Percentiles rank a stretch among this genome's conserved stretches.
Conservation (phyloP, 23 tunicate genomes). For the Styela plicata region DNA sequence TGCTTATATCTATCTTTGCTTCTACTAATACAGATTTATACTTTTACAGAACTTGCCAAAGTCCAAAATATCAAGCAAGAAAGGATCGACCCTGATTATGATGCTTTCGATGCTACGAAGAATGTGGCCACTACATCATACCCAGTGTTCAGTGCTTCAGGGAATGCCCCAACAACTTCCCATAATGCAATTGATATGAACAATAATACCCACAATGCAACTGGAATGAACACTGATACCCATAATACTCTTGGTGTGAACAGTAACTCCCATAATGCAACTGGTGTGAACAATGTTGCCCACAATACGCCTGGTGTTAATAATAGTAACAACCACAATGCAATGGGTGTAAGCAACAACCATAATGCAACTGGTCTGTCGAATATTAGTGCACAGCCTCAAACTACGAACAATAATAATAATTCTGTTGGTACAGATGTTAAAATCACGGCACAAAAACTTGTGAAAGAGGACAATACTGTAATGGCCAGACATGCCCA, state of each 20-base stretch:
- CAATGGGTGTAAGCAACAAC: background rate
- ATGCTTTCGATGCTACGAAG: conserved; percentile 7
- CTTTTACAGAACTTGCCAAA: conserved; percentile 47
- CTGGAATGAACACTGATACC: background rate
- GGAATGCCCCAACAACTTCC: background rate
- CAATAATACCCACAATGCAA: background rate
- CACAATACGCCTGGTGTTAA: too few relatives aligned
- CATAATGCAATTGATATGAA: background rate
- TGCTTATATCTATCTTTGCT: too few relatives aligned
- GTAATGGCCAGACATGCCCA: conserved; percentile 46
- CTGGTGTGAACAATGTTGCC: background rate
- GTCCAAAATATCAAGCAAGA: conserved; percentile 48
- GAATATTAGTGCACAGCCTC: conserved; percentile 7
- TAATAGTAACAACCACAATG: too few relatives aligned
- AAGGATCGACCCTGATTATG: conserved; percentile 47
- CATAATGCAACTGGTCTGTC: background rate
- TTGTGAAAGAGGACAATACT: background rate
- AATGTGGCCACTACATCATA: conserved; percentile 2
- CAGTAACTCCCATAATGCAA: background rate
- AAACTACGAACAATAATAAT: conserved; percentile 11
- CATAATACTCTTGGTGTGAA: background rate
- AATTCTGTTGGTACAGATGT: background rate
- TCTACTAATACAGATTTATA: too few relatives aligned
- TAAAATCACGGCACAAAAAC: background rate
- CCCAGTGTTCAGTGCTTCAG: background rate